Evolutionary conservation across 1,140 invertebrate species (phyloP), one percentile per base, ranked within the genome.

Genomic region (Heliconius nattereri): DNA sequence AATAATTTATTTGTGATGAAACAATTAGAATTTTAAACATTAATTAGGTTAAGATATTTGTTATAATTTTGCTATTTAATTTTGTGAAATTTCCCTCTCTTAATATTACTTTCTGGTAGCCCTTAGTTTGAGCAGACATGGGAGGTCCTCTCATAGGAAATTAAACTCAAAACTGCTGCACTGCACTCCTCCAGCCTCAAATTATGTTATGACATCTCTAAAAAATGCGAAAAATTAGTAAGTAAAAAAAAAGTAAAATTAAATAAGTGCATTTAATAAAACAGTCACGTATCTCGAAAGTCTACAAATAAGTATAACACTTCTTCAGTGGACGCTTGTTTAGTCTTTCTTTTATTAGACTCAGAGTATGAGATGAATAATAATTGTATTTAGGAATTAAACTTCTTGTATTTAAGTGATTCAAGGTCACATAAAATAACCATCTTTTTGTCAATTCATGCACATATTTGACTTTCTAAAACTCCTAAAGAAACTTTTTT

Each of bases 381-480:
- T 29, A 26, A 26, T 6, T 29, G 3, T 66, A 13, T 60, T 60
- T 26, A 60, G 11, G 40, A 23, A 60, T 16, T 66, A 6, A 26
- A 26, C 7, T 26, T 13, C 8, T 66, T 66, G 11, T 13, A 6
- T 13, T 26, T 26, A 66, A 66, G 3, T 8, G 9, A 26, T 29
- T 66, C 8, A 66, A 66, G 60, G 60, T 66, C 60, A n/a, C n/a
- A n/a, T n/a, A n/a, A n/a, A n/a, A n/a, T n/a, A n/a, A n/a, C 60
- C 60, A 26, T 66, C 60, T 66, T 66, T 66, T 66, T 66, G 5
- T 52, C 54, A 66, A 29, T 66, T 66, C 13, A 26, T 29, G 60
- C 60, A 66, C 23, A 66, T 66, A 66, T 66, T 66, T 16, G 11
- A 66, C 60, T 66, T 66, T 66, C 60, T 66, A 49, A 73, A 73